Base-by-base conservation (phyloP, 2,797 vertebrate genomes). In the Galago senegalensis region DNA sequence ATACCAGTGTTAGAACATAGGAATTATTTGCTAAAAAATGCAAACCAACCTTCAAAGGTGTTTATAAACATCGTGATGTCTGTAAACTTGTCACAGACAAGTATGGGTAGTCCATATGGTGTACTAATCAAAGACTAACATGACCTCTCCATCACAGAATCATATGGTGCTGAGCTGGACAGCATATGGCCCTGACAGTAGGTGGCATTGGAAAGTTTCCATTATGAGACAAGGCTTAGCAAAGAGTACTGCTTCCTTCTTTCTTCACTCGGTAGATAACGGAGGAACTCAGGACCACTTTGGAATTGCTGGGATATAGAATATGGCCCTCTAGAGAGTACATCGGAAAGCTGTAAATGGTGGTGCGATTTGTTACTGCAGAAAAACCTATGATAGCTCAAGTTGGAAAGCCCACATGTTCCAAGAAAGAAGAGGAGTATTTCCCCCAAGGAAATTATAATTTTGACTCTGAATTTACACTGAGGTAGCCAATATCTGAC, bases 81-180 rank as follows among this genome's bases (percentile, higher is more conserved):
- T 46, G 17, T 16, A 53, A 5, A 69, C 12, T 20, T 61, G 9
- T 53, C 20, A 79, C 7, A 31, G 46, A 46, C 17, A 69, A 69
- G 7, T n/a, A 58, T 75, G 27, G 7, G 23, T 0, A 82, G 12
- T 10, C 8, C 7, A 7, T 17, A 49, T 7, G 14, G 23, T 1
- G 25, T 72, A 8, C 29, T 83, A 11, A 37, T 58, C n/a, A 69
- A 89, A 79, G 7, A 82, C 2, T 8, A 89, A 43, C 83, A 83
- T 58, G 10, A 12, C 17, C 0, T 20, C 7, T 89, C 70, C 12
- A 11, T n/a, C 14, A 17, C 16, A 29, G 25, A 27, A 87, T 37
- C 67, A 60, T 29, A 37, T 88, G 29, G 18, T 67, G 8, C 5
- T 49, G 23, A 67, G 0, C 0, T 10, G 31, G 1, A 2, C 1